Evolutionary conservation across 2,888 invertebrate genomes (phyloP), one percentile per base, ranked within the genome.

Genomic region (Trichacis sp.): DNA sequence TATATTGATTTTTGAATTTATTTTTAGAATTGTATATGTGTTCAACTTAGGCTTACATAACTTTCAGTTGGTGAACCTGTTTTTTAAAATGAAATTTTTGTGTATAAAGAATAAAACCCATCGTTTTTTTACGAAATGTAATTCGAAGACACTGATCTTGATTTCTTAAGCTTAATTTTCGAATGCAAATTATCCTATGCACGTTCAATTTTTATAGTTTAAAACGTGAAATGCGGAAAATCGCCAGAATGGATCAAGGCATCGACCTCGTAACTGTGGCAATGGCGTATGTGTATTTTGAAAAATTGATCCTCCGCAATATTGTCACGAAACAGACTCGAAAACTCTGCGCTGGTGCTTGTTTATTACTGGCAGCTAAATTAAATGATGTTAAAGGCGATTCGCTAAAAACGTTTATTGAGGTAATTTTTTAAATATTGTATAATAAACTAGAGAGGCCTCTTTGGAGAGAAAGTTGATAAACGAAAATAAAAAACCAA

Each of bases 221-320:
- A 70, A 98, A 98, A 85, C 90, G 95, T 72, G 98, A 98, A 87
- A 95, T 98, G 95, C 89, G 94, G 18, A 94, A 95, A 85, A 95
- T 96, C 60, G 94, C 94, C 1, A 94, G 93, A 84, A 87, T 92
- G 76, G 95, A 96, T 84, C 90, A 89, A 74, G 91, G 92, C 61
- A 87, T 91, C 59, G 98, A 98, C 86, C 87, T 97, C 62, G 87
- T 97, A 64, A 96, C 96, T 0, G 94, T 98, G 14, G 97, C 98
- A 14, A 96, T 97, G 83, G 94, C 97, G 0, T 98, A 96, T 81
- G 98, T 98, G n/a, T 98, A 96, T 86, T 98, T 98, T 85, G 98
- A 99, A 84, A 97, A 97, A 83, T 87, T 98, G 54, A 96, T 98
- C 73, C 87, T 97, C 50, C 93, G 93, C 71, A 93, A 94, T 80